Base-by-base conservation (phyloP, 2,888 invertebrate species). In the Oconnorella tubifera region DNA sequence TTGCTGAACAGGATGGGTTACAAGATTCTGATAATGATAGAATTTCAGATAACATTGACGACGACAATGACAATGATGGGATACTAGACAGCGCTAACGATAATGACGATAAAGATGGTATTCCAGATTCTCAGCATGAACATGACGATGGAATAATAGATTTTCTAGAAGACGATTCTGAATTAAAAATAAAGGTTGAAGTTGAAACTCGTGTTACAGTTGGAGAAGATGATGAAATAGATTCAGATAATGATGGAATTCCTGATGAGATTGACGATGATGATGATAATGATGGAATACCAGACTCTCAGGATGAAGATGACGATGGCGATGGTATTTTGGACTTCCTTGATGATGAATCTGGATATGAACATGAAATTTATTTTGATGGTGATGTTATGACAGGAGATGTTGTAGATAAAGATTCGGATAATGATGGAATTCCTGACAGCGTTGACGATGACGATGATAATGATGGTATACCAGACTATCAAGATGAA, bases 91-190 rank as follows among this genome's bases (percentile, higher is more conserved):
- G 33, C 25, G 48, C 33, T 3, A 56, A 62, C n/a, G 75, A 76
- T 50, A 64, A 66, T 23, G 75, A 76, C 65, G 74, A 73, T 3
- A 27, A 74, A 1, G 76, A 77, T 70, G 76, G 76, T 3, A 74
- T 76, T 51, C 74, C 75, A 29, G 68, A 68, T 56, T 60, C 64
- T 33, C 31, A 62, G 33, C 66, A 68, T 56, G 64, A 64, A 6
- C 66, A 68, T 55, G 75, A 75, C 69, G 75, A 75, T 3, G 74
- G 75, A 40, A 32, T 33, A 1, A 2, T 58, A 25, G 40, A 32
- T n/a, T 0, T 33, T n/a, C 14, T 23, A 1, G 32, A 33, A 23
- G 56, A 56, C 4, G 1, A 27, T 29, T 10, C 23, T 27, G 57
- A 33, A 40, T 14, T 40, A n/a, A n/a, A n/a, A n/a, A n/a, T n/a